Base-by-base conservation (phyloP, 2,797 vertebrate species). In the Echiichthys vipera region DNA sequence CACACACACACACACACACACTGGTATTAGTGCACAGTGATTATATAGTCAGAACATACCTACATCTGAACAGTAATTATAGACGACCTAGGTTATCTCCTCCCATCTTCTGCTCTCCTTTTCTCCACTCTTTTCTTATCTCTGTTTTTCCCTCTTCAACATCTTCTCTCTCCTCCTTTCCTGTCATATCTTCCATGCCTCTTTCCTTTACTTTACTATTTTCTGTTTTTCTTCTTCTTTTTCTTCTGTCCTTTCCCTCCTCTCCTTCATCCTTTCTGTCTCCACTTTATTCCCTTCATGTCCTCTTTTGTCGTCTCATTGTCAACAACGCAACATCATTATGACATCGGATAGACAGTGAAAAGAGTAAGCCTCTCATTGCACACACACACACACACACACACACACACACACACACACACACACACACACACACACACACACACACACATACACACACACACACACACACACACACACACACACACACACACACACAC, bases 61-160 rank as follows among this genome's bases (percentile, higher is more conserved):
- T 61, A 15, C 24, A 42, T 51, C 32, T 50, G 51, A 50, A 22
- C 43, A 63, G 34, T 63, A 75, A 75, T 69, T 76, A 69, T 9
- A 56, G 43, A 24, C 12, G 46, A 56, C 34, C 57, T 36, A 43
- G 29, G 42, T 42, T 47, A 57, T 29, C 22, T 57, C 18, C 43
- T 24, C 13, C 14, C 13, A 36, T 29, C 11, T 36, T 34, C 29
- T 53, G 27, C 4, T 30, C 30, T 54, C 22, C 15, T 24, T 22
- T 30, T 9, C 20, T 53, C 18, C 43, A 7, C 6, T 22, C 20
- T 13, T 20, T 34, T 51, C 42, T 47, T 47, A 3, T 64, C 18
- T 53, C 34, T 30, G 15, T 43, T 34, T 22, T 2, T 42, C 29
- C 11, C 12, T 24, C 43, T 47, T 22, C 22, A 14, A 12, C 2